A percentile compares a stretch with the other conserved stretches of the same genome.
These are phyloP conservation scores for Branchellion lobata DNA, from an alignment of 2,888 invertebrate genomes.

Conservation along the genomic window DNA sequence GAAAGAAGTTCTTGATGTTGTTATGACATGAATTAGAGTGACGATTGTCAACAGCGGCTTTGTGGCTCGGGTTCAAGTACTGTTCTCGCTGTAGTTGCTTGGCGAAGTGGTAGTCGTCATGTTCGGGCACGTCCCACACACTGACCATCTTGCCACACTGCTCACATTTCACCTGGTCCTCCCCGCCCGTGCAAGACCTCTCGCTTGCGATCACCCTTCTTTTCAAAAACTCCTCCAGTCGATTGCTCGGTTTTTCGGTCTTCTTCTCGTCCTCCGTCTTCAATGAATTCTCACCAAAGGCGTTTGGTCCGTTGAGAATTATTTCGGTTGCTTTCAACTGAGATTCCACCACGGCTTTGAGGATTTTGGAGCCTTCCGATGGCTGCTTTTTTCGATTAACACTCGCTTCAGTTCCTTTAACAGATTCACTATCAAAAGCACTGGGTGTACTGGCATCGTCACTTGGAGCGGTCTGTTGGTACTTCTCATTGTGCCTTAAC, in stretches of 20 bases:
- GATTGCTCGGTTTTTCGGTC: background rate
- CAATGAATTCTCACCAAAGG: background rate
- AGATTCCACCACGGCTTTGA: background rate
- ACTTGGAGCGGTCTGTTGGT: background rate
- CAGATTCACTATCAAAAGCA: background rate
- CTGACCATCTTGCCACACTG: slow-evolving; percentile 72
- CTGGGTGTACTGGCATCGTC: background rate
- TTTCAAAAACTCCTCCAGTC: slow-evolving; percentile 20
- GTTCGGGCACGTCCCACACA: slow-evolving; percentile 71
- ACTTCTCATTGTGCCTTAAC: slow-evolving; percentile 7
- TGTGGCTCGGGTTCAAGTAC: background rate
- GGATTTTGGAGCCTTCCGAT: background rate
- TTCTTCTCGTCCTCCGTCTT: background rate
- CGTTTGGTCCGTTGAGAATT: background rate
- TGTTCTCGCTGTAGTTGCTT: slow-evolving; percentile 69
- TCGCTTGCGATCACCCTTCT: background rate
- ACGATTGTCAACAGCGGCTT: background rate
- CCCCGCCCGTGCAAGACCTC: background rate
- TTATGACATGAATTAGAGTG: too few species aligned
- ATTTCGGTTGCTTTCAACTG: background rate
- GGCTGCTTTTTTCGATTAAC: too few species aligned
- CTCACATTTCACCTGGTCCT: slow-evolving; percentile 66
- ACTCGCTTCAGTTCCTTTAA: background rate
- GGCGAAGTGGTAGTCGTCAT: slow-evolving; percentile 83
- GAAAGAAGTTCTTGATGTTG: too few species aligned